Percentiles rank a stretch among this genome's conserved stretches.
Conservation (phyloP, 2,113 vertebrate species). For the Ovis canadensis region DNA sequence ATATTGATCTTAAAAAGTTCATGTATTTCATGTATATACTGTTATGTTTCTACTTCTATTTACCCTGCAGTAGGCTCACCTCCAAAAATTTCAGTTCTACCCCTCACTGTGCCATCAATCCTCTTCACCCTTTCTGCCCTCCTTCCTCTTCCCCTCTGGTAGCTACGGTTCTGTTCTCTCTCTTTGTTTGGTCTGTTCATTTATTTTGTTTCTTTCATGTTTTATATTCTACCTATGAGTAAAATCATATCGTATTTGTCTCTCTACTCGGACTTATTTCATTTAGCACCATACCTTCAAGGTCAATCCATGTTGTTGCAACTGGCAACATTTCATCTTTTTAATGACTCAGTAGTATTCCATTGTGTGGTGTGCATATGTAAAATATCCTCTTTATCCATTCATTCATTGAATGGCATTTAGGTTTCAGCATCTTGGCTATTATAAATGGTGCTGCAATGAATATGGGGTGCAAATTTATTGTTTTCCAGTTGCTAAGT, state of each 20-base stretch:
- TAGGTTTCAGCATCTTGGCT: background rate
- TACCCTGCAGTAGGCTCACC: background rate
- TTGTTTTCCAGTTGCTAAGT: background rate
- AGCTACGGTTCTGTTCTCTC: background rate
- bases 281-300: background rate
- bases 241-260: background rate
- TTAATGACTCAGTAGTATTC: background rate
- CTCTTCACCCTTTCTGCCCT: background rate
- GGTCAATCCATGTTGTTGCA: background rate
- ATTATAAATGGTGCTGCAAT: background rate
- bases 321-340: background rate
- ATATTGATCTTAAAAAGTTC: too few relatives aligned
- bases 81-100: accelerated
- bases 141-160: background rate
- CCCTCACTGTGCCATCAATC: background rate
- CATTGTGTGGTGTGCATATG: too few relatives aligned
- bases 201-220: background rate
- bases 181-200: background rate
- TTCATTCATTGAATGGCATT: background rate
- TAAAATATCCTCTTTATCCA: background rate
- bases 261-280: background rate
- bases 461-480: background rate
- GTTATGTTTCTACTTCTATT: background rate
- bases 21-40: background rate
- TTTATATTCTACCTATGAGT: background rate